A percentile compares a stretch with the other conserved stretches of the same genome.
Conservation (phyloP, 1,140 invertebrate species). For the Stenopsyche tienmushanensis region DNA sequence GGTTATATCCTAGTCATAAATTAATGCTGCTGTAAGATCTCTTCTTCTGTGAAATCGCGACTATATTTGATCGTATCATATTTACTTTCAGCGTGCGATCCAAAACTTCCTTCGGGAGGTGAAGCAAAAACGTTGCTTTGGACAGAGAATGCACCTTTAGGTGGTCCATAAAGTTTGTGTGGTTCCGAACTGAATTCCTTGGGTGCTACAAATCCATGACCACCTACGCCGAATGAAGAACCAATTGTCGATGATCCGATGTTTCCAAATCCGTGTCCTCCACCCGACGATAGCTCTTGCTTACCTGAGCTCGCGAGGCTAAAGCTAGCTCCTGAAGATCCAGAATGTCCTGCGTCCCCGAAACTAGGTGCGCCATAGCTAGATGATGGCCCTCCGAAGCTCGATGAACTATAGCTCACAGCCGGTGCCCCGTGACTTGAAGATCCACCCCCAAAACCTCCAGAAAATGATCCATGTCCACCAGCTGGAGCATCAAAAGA, state of each 20-base stretch:
- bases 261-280: background rate
- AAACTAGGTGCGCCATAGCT: constrained; percentile 17
- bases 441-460: constrained; percentile 9
- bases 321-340: constrained; percentile 22
- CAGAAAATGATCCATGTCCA: constrained; percentile 16
- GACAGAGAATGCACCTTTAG: constrained; percentile 27
- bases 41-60: constrained; percentile 23
- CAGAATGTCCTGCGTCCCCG: constrained; percentile 20
- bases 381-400: constrained; percentile 17
- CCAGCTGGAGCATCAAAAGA: constrained; percentile 4
- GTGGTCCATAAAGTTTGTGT: constrained; percentile 26
- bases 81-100: constrained; percentile 22
- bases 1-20: constrained; percentile 16
- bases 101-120: constrained; percentile 25
- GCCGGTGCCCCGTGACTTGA: constrained; percentile 2
- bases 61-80: constrained; percentile 41
- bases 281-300: constrained; percentile 16
- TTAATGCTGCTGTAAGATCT: constrained; percentile 26
- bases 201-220: constrained; percentile 10
- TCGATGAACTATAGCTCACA: constrained; percentile 8
- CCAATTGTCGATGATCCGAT: background rate
- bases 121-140: constrained; percentile 7
- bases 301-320: constrained; percentile 30
- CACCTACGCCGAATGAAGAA: constrained; percentile 21
- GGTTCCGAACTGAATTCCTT: constrained; percentile 20